phyloP scores from a whole-genome alignment of 2,888 invertebrate genomes.

The Oscheius sp. region DNA sequence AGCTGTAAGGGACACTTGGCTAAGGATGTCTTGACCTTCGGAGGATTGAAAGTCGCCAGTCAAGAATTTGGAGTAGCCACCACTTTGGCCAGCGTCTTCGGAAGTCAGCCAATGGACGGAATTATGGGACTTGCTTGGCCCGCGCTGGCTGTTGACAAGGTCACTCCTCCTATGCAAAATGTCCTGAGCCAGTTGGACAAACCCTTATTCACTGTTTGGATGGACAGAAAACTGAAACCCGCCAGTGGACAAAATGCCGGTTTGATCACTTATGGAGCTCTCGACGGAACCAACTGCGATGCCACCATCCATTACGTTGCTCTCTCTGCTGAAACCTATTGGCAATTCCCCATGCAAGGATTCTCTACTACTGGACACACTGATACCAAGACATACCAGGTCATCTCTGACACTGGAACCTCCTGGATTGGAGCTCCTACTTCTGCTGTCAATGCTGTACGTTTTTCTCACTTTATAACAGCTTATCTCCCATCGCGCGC shows the following conservation, averaged over 20 bases:
- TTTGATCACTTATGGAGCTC: slow-evolving; percentile 66
- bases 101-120: slow-evolving; percentile 67
- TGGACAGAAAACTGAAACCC: slow-evolving; percentile 76
- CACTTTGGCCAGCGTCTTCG: slow-evolving; percentile 61
- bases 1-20: slow-evolving; percentile 64
- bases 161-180: slow-evolving; percentile 90
- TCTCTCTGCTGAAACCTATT: slow-evolving; percentile 65
- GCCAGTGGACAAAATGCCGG: slow-evolving; percentile 36
- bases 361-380: slow-evolving; percentile 54
- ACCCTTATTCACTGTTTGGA: slow-evolving; percentile 93
- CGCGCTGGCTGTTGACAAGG: slow-evolving; percentile 86
- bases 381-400: slow-evolving; percentile 46
- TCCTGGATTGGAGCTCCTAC: slow-evolving; percentile 61
- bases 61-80: slow-evolving; percentile 65
- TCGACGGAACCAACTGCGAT: slow-evolving; percentile 65
- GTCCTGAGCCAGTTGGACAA: slow-evolving; percentile 83
- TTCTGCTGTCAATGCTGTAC: slow-evolving; percentile 41
- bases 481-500: background rate
- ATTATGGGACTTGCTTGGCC: slow-evolving; percentile 70
- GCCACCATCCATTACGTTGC: slow-evolving; percentile 57
- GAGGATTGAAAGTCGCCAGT: slow-evolving; percentile 56
- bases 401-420: slow-evolving; percentile 69
- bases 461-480: background rate
- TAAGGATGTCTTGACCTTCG: slow-evolving; percentile 58
- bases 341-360: slow-evolving; percentile 65